Conservation (phyloP, 2,113 vertebrate species). For the Columba livia region DNA sequence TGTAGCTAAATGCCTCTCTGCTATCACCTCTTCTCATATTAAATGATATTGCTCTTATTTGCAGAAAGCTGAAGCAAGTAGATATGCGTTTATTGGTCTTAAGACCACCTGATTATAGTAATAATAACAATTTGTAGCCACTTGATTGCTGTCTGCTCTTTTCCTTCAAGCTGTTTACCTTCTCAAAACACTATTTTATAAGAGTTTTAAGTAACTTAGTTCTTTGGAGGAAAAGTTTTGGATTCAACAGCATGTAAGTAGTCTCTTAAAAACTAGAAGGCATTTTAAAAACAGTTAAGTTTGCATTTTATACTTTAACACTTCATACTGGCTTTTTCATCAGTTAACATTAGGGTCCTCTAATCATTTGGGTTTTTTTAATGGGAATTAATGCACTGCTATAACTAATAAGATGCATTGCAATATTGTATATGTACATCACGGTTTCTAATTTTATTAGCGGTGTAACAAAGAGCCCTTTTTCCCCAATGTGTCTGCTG, state of each 20-base stretch:
- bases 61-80: not conserved
- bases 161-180: not conserved
- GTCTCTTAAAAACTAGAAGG: not conserved
- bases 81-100: not conserved
- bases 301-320: not conserved
- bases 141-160: not conserved
- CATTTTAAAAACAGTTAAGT: not conserved
- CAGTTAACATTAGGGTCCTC: not conserved
- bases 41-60: fast-evolving
- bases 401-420: not conserved
- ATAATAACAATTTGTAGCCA: not conserved
- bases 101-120: fast-evolving
- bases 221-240: not conserved
- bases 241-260: fast-evolving
- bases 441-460: not conserved
- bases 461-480: fast-evolving
- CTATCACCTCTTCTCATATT: fast-evolving
- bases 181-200: too few species aligned
- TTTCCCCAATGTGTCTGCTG: fast-evolving
- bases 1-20: too few species aligned
- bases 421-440: not conserved
- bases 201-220: not conserved
- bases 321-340: not conserved
- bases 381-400: not conserved
- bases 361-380: fast-evolving